Evolutionary conservation across 2,888 invertebrate species (phyloP), one percentile per base, ranked within the genome.

Genomic region (Spisula subtruncata): DNA sequence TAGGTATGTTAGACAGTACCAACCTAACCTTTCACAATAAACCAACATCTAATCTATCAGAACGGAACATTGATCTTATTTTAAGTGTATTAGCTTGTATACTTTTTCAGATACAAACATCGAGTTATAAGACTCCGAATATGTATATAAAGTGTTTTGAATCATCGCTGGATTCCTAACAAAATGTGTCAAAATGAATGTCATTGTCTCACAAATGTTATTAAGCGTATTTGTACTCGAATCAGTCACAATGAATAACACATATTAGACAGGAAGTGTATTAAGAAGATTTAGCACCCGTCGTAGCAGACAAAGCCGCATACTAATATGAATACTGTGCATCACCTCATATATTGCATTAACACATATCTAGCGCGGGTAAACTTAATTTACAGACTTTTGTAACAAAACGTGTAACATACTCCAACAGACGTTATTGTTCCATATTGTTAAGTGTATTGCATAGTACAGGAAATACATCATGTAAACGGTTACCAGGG

Each of bases 401-500:
- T 25, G 25, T 66, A 25, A 10, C 51, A 8, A 12, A 51, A 51
- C 10, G 12, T 66, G 60, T 18, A 60, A 60, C 18, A 25, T 60
- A 60, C n/a, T n/a, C n/a, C n/a, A 60, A 66, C n/a, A 66, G 10
- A 25, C 25, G 20, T 1, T 25, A 25, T 25, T 66, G 25, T 4
- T 66, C 60, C 60, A 5, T 66, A 66, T 8, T 66, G 60, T 25
- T 25, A 25, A 25, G 25, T 66, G 4, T 25, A 25, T 66, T 10
- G n/a, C 25, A 66, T 25, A 10, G 25, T 25, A 25, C 60, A 25
- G 25, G 10, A 66, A n/a, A 25, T 66, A 66, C 25, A 66, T 66
- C 60, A 66, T 12, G 25, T 66, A 66, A 66, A 66, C 25, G 60
- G 25, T 66, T 66, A 66, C 60, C 60, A 66, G n/a, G 60, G 60